Percentiles rank a stretch among this genome's conserved stretches.
Evolutionary conservation across 2,888 invertebrate genomes (phyloP).

Genomic region (Punctoribates punctum): DNA sequence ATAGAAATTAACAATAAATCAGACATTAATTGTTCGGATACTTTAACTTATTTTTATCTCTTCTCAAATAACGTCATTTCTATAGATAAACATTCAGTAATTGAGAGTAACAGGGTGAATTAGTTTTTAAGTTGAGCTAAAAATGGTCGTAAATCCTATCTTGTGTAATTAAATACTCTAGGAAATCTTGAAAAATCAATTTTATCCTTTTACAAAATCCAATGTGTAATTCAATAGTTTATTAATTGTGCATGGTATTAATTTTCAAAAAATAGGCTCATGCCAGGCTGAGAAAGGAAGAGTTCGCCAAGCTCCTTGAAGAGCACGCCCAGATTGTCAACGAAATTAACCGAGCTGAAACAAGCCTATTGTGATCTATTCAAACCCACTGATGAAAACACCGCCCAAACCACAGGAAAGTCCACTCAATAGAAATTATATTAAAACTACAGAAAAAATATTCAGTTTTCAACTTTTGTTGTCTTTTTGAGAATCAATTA

Average conservation of each 20-base stretch:
- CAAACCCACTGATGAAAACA: neutral
- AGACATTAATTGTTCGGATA: no score
- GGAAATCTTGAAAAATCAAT: no score
- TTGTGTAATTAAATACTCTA: no score
- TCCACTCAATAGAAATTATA: neutral
- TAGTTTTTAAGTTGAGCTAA: no score
- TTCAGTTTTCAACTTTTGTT: no score
- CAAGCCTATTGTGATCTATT: conserved; percentile 41
- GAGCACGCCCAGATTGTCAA: conserved; percentile 48
- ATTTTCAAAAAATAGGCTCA: conserved; percentile 44
- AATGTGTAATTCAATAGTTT: neutral
- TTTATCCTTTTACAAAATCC: neutral
- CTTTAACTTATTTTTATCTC: no score
- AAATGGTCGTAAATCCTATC: no score
- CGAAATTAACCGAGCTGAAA: conserved; percentile 48
- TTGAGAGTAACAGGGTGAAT: no score
- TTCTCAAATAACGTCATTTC: no score
- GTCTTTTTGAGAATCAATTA: no score
- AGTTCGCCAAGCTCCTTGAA: conserved; percentile 48
- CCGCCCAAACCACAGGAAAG: neutral
- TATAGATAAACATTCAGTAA: no score
- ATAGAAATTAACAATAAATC: no score
- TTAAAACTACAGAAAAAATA: neutral
- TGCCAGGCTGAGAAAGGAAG: conserved; percentile 46
- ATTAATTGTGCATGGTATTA: neutral